Conservation (phyloP, 1,140 invertebrate species). For the Drosophila funebris region DNA sequence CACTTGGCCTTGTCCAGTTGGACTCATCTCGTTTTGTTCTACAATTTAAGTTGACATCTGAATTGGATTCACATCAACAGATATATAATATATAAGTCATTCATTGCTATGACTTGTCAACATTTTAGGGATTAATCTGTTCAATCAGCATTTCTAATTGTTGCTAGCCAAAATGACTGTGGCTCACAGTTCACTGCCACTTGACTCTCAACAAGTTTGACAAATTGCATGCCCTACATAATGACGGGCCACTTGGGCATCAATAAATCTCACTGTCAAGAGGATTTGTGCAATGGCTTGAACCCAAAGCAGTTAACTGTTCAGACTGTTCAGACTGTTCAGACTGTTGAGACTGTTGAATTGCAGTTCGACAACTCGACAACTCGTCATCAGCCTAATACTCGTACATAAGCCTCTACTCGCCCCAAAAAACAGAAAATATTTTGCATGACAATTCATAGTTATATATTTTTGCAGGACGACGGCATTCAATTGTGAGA, state of each 20-base stretch:
- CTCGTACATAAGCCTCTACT: too few species aligned
- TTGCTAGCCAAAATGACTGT: not conserved
- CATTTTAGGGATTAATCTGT: not conserved
- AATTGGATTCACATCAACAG: not conserved
- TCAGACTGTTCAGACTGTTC: not conserved
- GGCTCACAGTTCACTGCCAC: not conserved
- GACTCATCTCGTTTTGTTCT: not conserved
- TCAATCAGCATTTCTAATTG: slow-evolving; percentile 1
- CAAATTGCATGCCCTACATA: slow-evolving; percentile 8
- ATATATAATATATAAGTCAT: too few species aligned
- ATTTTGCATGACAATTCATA: too few species aligned
- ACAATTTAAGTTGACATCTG: not conserved
- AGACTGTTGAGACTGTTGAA: not conserved
- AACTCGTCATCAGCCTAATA: not conserved
- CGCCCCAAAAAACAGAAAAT: too few species aligned
- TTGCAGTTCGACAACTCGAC: not conserved
- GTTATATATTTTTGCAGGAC: too few species aligned
- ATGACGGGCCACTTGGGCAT: slow-evolving; percentile 1
- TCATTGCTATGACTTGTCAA: not conserved
- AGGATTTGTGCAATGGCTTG: not conserved
- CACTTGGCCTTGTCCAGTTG: not conserved
- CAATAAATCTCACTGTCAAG: not conserved
- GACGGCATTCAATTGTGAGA: too few species aligned
- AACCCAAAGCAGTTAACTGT: not conserved
- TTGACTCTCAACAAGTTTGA: slow-evolving; percentile 15